Base-by-base conservation (phyloP, 2,888 invertebrate species). In the Ectobius pallidus region DNA sequence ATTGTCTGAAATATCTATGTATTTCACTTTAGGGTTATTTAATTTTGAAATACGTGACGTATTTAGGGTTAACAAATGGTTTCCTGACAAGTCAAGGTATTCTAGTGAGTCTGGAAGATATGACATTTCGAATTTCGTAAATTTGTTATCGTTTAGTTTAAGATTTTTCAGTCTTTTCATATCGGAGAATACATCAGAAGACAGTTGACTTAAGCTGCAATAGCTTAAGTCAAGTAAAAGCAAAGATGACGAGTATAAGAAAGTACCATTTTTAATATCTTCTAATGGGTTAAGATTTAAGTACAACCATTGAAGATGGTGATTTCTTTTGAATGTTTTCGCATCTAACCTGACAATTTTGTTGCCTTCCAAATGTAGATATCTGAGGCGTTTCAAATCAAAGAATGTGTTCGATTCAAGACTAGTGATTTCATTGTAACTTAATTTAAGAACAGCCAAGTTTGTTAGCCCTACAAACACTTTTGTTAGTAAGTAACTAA, bases 171-270 rank as follows among this genome's bases (percentile, higher is more conserved):
- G 52, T 30, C n/a, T 30, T 16, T 32, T n/a, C 16, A 58, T 14
- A 58, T 58, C 30, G 1, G 58, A 30, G n/a, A 58, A 58, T 4
- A 1, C 25, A 1, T 3, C 30, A 30, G 11, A 14, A n/a, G 30
- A 1, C 16, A 30, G n/a, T 32, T 58, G 1, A 4, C 16, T 58
- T 1, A 58, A 25, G 3, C 30, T 58, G 9, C 58, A 58, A 18
- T 30, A 58, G 30, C 58, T 58, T 22, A 58, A 25, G 9, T 58
- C 58, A 58, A 58, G 58, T 58, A 20, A 58, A n/a, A 58, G 14
- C n/a, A 58, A n/a, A 32, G 58, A 25, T 6, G 27, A n/a, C 6
- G 32, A 27, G 30, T 32, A 7, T 16, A 58, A 30, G 30, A 58
- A 58, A 32, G 25, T 27, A 6, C n/a, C 14, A 25, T 4, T 3